Evolutionary conservation across 2,888 invertebrate species (phyloP).

Genomic region (Watsonalla cultraria): DNA sequence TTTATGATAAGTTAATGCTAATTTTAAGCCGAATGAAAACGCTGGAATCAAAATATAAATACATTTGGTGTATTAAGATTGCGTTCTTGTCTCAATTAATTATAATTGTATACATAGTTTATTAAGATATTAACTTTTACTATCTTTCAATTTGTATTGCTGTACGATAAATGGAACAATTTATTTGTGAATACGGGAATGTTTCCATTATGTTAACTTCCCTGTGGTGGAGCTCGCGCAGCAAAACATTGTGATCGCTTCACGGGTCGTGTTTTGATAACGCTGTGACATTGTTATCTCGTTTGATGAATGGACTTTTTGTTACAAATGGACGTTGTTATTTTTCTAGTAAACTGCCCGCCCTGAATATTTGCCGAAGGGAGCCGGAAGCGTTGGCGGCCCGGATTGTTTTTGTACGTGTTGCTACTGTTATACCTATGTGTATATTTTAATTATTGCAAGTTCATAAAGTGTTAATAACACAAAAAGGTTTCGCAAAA

Average conservation of each 20-base stretch:
- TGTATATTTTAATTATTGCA: slow-evolving; percentile 7
- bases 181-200: slow-evolving; percentile 49
- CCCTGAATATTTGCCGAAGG: slow-evolving; percentile 44
- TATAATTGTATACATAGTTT: too few relatives aligned
- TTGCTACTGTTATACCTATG: not conserved
- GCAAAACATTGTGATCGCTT: slow-evolving; percentile 71
- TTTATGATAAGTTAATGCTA: too few relatives aligned
- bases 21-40: too few relatives aligned
- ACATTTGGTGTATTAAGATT: too few relatives aligned
- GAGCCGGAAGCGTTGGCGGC: slow-evolving; percentile 27
- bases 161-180: slow-evolving; percentile 53
- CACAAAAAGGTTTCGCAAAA: slow-evolving; percentile 8
- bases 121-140: too few relatives aligned
- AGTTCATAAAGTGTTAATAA: slow-evolving; percentile 8
- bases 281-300: slow-evolving; percentile 72
- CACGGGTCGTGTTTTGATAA: slow-evolving; percentile 73
- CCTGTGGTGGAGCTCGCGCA: slow-evolving; percentile 48
- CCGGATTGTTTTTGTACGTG: slow-evolving; percentile 11
- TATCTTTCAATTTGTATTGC: slow-evolving; percentile 11
- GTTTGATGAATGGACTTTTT: slow-evolving; percentile 75
- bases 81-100: too few relatives aligned
- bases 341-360: slow-evolving; percentile 58
- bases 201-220: slow-evolving; percentile 67
- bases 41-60: too few relatives aligned
- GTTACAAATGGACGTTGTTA: slow-evolving; percentile 71